phyloP scores from a whole-genome alignment of 2,888 invertebrate genomes.

The Hyposoter didymator region DNA sequence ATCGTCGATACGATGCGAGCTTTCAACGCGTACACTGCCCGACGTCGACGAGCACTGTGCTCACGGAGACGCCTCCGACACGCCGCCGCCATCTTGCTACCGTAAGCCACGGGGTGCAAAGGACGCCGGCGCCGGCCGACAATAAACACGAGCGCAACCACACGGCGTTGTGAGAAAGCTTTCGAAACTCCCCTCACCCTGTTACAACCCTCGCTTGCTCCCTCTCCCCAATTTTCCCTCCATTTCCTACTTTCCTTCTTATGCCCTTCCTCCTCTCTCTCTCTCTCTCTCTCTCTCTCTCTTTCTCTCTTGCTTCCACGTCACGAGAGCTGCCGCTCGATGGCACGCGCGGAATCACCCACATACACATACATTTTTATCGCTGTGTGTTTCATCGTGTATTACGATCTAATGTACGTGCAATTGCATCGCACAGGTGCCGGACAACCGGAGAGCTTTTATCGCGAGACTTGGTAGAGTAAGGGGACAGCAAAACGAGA shows the following conservation, averaged over 20 bases:
- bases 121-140: constrained; percentile 78
- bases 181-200: constrained; percentile 36
- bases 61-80: constrained; percentile 84
- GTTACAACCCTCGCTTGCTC: neutral
- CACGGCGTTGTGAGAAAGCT: constrained; percentile 57
- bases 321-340: constrained; percentile 42
- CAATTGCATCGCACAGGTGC: constrained; percentile 49
- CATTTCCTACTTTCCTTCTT: neutral
- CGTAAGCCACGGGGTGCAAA: constrained; percentile 75
- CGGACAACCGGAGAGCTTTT: constrained; percentile 26
- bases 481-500: neutral
- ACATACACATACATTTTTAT: constrained; percentile 8
- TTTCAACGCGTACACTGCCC: constrained; percentile 79
- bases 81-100: constrained; percentile 82
- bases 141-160: constrained; percentile 45
- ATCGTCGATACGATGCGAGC: constrained; percentile 75
- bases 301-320: constrained; percentile 1
- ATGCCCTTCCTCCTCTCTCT: neutral
- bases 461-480: constrained; percentile 4
- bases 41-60: constrained; percentile 82
- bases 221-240: neutral
- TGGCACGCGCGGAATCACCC: constrained; percentile 32
- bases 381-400: constrained; percentile 13
- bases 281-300: constrained; percentile 1
- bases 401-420: constrained; percentile 26